Percentiles rank a stretch among this genome's conserved stretches.
Conservation (phyloP, 2,888 invertebrate genomes). For the Pseudococcus viburni region DNA sequence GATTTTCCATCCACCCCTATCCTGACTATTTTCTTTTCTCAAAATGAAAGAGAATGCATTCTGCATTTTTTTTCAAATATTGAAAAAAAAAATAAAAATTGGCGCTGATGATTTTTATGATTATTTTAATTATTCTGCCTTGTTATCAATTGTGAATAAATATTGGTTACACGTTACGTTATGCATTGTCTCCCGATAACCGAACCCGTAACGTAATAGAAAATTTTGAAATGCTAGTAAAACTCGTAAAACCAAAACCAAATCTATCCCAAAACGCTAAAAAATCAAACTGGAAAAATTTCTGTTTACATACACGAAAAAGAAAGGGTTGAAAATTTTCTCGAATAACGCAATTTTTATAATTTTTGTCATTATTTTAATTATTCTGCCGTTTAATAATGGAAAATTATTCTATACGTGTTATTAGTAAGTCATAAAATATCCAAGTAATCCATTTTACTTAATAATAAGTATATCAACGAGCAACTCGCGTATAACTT, state of each 20-base stretch:
- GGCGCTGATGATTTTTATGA: no score
- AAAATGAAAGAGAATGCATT: no score
- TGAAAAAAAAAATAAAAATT: no score
- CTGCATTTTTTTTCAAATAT: no score
- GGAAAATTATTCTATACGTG: neutral
- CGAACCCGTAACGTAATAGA: neutral
- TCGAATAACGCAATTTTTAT: neutral
- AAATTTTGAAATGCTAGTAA: neutral
- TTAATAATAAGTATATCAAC: neutral
- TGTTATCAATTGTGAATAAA: neutral
- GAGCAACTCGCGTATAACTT: neutral
- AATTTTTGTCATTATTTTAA: neutral
- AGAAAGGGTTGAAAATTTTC: neutral
- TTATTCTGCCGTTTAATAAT: neutral
- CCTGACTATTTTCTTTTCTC: no score
- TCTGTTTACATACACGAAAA: neutral
- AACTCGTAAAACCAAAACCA: no score
- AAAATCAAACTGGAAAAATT: neutral
- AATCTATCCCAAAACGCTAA: no score
- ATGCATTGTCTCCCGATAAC: neutral
- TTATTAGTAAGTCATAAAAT: neutral
- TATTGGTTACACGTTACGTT: neutral
- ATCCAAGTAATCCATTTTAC: neutral
- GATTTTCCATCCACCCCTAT: no score
- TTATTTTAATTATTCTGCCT: no score